A percentile compares a stretch with the other conserved stretches of the same genome.
Evolutionary conservation across 2,797 vertebrate genomes (phyloP).

Genomic region (Oreortyx pictus): DNA sequence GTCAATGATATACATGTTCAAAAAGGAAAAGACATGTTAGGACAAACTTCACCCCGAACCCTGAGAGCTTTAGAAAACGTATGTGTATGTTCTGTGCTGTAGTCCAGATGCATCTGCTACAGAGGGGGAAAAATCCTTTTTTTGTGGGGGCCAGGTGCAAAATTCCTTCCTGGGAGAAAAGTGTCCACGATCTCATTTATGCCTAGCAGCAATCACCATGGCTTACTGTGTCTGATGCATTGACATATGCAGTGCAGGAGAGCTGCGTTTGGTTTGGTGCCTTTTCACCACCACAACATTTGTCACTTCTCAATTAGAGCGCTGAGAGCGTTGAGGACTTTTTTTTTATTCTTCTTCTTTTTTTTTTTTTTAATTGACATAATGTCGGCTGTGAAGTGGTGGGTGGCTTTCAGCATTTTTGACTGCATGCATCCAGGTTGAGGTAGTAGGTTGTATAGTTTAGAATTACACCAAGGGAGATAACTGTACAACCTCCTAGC

Average conservation of each 20-base stretch:
- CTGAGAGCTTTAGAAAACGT: not conserved
- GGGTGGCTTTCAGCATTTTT: slow-evolving; percentile 72
- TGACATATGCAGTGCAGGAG: not conserved
- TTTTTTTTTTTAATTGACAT: not conserved
- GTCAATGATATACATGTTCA: not conserved
- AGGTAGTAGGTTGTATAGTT: slow-evolving; percentile 99
- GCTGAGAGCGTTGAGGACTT: not conserved
- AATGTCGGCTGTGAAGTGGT: slow-evolving; percentile 57
- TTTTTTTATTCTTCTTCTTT: not conserved
- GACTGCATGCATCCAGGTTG: slow-evolving; percentile 90
- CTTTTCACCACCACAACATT: not conserved
- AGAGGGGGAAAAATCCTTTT: not conserved
- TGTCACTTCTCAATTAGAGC: not conserved
- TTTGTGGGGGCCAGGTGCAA: not conserved
- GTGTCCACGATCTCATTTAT: not conserved
- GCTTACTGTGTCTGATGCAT: not conserved
- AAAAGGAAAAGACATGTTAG: not conserved
- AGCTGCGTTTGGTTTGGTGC: not conserved
- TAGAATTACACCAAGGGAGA: slow-evolving; percentile 98
- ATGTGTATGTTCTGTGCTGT: not conserved
- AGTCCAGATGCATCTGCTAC: not conserved
- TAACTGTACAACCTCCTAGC: slow-evolving; percentile 99
- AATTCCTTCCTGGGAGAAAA: not conserved
- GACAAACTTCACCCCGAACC: not conserved
- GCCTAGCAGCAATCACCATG: not conserved